Base-by-base conservation (phyloP, 2,888 invertebrate species). In the Cristatella mucedo region DNA sequence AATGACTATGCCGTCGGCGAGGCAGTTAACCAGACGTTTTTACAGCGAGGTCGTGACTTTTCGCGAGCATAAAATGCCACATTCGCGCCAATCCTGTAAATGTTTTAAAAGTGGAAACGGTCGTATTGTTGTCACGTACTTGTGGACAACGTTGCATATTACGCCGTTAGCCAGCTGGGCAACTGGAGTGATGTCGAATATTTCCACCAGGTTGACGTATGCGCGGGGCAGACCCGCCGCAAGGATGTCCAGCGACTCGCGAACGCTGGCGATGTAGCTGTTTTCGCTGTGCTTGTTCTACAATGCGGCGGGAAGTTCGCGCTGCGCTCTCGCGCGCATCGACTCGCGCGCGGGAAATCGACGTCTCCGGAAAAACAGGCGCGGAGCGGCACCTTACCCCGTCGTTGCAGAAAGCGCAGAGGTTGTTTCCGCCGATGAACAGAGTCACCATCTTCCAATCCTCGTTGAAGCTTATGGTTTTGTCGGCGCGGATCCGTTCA, bases 391-490 rank as follows among this genome's bases (percentile, higher is more conserved):
- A 31, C 6, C 47, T 39, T 13, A 46, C 48, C 34, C 16, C 21
- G n/a, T 42, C 33, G n/a, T 45, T 43, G 29, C 51, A 51, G 29
- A 42, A 46, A 39, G 29, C 48, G 36, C 51, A 51, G 2, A 51
- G 43, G 32, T 51, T 48, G 29, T 51, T 51, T 6, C 51, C 51
- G 9, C 51, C 51, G 20, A 51, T 44, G 29, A 51, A 51, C 9
- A 51, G 34, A 6, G 49, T 49, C 6, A 50, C 38, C 29, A 51
- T 29, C 41, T 52, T 51, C 51, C 51, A 51, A 38, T 51, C 51
- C 21, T 47, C 43, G 19, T 44, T 36, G 19, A 45, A 44, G 33
- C 49, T 45, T 11, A 50, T 42, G 7, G 29, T 24, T 4, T 13
- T 7, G 22, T 47, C 48, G 11, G 32, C 30, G 22, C 21, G 21